A percentile compares a stretch with the other conserved stretches of the same genome.
These are phyloP conservation scores for Podarcis siculus DNA, from an alignment of 2,797 vertebrate genomes.

Conservation along the genomic window DNA sequence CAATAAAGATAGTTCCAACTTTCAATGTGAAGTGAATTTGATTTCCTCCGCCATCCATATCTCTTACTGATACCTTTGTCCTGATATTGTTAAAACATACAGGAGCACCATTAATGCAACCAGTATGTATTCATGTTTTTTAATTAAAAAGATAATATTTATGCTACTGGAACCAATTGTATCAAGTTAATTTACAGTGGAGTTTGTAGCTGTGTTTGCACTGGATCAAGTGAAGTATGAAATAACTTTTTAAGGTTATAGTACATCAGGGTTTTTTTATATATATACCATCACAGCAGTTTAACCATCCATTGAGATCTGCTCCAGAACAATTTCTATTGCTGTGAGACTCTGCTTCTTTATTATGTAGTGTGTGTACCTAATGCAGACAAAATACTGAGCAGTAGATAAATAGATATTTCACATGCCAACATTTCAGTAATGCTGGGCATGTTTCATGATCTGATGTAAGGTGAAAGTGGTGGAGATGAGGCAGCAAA, in stretches of 20 bases:
- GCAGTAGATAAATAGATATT: neutral
- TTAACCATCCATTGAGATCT: neutral
- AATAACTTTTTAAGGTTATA: constrained; percentile 3
- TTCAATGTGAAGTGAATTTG: no score
- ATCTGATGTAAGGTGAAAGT: neutral
- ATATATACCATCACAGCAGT: neutral
- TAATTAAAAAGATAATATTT: constrained; percentile 12
- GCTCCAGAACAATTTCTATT: neutral
- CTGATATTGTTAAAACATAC: neutral
- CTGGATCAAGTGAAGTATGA: neutral
- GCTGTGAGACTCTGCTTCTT: neutral
- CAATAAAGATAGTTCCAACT: neutral
- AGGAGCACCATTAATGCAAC: neutral
- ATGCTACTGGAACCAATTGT: neutral
- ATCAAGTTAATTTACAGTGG: neutral
- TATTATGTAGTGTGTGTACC: neutral
- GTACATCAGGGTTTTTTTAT: neutral
- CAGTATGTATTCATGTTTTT: neutral
- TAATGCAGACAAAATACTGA: neutral
- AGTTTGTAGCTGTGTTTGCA: neutral
- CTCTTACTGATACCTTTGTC: neutral
- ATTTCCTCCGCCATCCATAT: neutral
- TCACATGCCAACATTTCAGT: neutral
- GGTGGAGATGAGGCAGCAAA: neutral
- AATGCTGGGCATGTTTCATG: neutral